Conservation (phyloP, 2,888 invertebrate species). For the Lampropteryx suffumata region DNA sequence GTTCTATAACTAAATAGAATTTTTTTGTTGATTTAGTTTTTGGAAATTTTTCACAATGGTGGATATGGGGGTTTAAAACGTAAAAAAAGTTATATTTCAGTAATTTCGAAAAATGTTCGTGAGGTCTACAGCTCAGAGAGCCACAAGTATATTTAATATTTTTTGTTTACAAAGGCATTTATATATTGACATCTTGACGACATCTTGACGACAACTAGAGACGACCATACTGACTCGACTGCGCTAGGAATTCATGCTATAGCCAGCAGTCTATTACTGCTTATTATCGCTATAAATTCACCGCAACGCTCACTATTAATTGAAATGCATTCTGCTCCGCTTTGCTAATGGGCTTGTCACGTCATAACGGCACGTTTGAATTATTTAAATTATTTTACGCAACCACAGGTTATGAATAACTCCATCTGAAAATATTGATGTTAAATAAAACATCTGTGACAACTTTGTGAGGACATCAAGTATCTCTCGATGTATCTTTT, state of each 20-base stretch:
- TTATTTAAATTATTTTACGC: conserved; percentile 34
- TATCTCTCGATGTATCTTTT: conserved; percentile 34
- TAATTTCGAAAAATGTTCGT: no score
- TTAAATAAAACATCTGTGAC: conserved; percentile 38
- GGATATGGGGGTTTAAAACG: no score
- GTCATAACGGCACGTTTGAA: conserved; percentile 36
- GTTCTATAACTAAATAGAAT: no score
- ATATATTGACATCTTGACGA: no score
- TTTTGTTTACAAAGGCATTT: no score
- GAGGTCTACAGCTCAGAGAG: no score
- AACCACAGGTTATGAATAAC: conserved; percentile 30
- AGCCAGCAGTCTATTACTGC: conserved; percentile 27
- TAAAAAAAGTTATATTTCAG: no score
- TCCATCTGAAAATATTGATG: conserved; percentile 35
- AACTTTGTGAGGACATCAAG: conserved; percentile 25
- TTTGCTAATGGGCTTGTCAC: conserved; percentile 52
- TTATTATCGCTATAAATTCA: conserved; percentile 47
- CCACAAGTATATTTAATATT: no score
- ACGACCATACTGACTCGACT: no score
- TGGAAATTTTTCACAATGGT: no score
- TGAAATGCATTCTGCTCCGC: conserved; percentile 56
- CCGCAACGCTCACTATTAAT: conserved; percentile 50
- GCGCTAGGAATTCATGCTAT: background rate
- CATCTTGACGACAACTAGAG: no score
- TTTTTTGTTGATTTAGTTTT: no score